Conservation (phyloP, 1,140 invertebrate genomes). For the Onthophagus taurus region DNA sequence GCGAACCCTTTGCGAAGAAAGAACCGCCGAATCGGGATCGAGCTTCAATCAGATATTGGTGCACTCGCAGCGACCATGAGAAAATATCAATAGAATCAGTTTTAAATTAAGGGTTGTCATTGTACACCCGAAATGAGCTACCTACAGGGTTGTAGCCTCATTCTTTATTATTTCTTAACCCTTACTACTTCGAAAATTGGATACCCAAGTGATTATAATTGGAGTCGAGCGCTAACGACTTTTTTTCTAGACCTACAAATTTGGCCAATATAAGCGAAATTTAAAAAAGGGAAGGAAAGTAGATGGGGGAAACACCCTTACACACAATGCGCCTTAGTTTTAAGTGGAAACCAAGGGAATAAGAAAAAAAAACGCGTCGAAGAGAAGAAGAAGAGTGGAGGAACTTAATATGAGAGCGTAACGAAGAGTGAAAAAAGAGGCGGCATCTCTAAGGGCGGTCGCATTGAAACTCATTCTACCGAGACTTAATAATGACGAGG, state of each 20-base stretch:
- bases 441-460: background rate
- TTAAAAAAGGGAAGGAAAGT: too few relatives aligned
- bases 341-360: conserved; percentile 6
- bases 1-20: conserved; percentile 4
- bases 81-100: conserved; percentile 29
- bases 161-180: too few relatives aligned
- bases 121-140: conserved; percentile 20
- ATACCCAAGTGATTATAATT: too few relatives aligned
- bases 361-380: too few relatives aligned
- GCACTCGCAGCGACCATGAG: conserved; percentile 18
- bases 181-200: too few relatives aligned
- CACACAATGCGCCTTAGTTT: too few relatives aligned
- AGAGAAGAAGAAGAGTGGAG: background rate
- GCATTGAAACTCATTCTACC: conserved; percentile 15
- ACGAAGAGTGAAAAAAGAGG: too few relatives aligned
- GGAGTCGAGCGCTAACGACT: too few relatives aligned
- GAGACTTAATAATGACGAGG: conserved; percentile 11
- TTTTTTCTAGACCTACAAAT: too few relatives aligned
- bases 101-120: conserved; percentile 30
- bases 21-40: background rate
- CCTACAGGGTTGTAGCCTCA: conserved; percentile 16
- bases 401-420: too few relatives aligned
- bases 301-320: too few relatives aligned
- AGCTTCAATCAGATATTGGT: conserved; percentile 16
- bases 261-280: too few relatives aligned